Percentiles rank a stretch among this genome's conserved stretches.
Evolutionary conservation across 2,113 vertebrate species (phyloP).

Genomic region (Leiothrix lutea): DNA sequence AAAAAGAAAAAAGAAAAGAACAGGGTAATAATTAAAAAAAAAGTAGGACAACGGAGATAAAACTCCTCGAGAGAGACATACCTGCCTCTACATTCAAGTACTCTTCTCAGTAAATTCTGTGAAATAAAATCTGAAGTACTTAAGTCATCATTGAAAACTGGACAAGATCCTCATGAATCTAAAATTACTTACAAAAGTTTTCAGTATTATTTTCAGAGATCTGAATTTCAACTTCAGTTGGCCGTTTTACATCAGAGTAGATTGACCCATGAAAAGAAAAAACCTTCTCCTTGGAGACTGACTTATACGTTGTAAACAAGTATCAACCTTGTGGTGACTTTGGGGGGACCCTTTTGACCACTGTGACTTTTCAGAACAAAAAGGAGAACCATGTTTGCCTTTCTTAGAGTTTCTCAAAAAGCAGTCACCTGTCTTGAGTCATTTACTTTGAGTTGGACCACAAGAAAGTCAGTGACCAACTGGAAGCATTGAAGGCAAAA

Average conservation of each 20-base stretch:
- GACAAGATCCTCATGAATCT: background rate
- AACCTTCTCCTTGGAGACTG: background rate
- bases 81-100: background rate
- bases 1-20: fast-evolving
- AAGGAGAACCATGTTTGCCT: background rate
- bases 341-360: background rate
- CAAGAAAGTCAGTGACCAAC: background rate
- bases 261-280: background rate
- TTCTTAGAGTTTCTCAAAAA: background rate
- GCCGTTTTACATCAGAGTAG: background rate
- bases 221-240: background rate
- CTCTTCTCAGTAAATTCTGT: background rate
- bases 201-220: background rate
- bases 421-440: background rate
- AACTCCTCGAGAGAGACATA: background rate
- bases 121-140: background rate
- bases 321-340: background rate
- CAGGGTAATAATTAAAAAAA: background rate
- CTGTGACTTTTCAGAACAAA: background rate
- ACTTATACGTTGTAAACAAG: background rate
- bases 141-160: background rate
- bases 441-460: background rate
- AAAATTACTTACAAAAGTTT: background rate
- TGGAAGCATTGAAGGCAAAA: background rate
- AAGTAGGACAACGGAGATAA: background rate